These are phyloP conservation scores for Oxyscelio sp. DNA, from an alignment of 2,888 invertebrate species.

Conservation along the genomic window DNA sequence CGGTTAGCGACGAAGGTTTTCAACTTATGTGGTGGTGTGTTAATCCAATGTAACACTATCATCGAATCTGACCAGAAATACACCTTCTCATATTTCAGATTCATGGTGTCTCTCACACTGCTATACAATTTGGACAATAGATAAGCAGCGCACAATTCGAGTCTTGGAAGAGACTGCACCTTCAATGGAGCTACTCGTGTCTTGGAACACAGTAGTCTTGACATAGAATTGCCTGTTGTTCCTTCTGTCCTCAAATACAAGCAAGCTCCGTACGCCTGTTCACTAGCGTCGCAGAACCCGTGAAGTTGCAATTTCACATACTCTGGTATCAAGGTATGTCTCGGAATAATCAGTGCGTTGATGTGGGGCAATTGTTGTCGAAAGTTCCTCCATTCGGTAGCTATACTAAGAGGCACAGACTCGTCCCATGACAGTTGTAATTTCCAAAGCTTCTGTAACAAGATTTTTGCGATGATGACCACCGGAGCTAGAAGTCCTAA, in stretches of 20 bases:
- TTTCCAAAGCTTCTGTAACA: neutral
- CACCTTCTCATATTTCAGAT: neutral
- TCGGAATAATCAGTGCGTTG: neutral
- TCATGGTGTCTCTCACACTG: neutral
- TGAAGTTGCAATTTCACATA: neutral
- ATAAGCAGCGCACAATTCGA: conserved; percentile 54
- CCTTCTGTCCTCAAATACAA: conserved; percentile 43
- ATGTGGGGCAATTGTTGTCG: neutral
- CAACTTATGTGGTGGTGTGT: conserved; percentile 20
- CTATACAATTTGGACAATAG: neutral
- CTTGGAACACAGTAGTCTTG: conserved; percentile 49
- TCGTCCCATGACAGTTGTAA: neutral
- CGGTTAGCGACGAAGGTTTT: conserved; percentile 49
- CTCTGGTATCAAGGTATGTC: neutral
- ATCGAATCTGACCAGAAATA: conserved; percentile 50
- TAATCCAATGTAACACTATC: conserved; percentile 46
- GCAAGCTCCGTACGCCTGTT: conserved; percentile 68
- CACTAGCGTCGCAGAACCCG: conserved; percentile 5
- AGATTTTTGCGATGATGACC: neutral
- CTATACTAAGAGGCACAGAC: neutral
- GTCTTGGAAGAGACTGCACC: conserved; percentile 26
- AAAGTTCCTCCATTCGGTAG: neutral
- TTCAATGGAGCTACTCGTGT: conserved; percentile 56
- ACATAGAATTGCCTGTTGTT: no score
- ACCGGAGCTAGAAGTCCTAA: neutral